These are phyloP conservation scores for Callinectes sapidus DNA, from an alignment of 2,888 invertebrate genomes.

Conservation along the genomic window DNA sequence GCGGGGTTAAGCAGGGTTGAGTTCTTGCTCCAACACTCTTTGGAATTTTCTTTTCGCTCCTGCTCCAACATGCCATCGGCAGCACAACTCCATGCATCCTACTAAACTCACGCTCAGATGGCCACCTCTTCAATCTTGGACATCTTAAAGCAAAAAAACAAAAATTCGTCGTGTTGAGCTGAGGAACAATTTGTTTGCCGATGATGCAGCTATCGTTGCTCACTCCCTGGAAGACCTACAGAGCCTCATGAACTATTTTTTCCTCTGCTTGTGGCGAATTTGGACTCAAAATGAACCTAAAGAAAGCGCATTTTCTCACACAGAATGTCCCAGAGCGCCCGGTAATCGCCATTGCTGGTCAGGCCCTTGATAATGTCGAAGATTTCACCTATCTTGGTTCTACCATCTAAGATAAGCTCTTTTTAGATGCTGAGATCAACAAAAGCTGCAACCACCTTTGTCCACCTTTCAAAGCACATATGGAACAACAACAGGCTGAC, in stretches of 20 bases:
- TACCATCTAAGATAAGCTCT: not conserved
- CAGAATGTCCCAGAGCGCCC: not conserved
- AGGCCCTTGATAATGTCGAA: not conserved
- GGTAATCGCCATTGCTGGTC: too few relatives aligned
- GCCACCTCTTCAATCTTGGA: constrained; percentile 40
- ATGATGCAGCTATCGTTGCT: constrained; percentile 24
- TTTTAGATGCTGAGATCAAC: not conserved
- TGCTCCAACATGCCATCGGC: constrained; percentile 43
- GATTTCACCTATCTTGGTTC: constrained; percentile 41
- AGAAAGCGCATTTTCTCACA: constrained; percentile 46
- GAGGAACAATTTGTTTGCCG: constrained; percentile 46
- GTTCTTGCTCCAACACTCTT: constrained; percentile 43
- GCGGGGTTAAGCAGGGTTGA: constrained; percentile 47
- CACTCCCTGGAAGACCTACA: constrained; percentile 41
- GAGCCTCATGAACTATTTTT: constrained; percentile 29
- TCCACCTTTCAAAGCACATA: not conserved
- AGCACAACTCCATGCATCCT: constrained; percentile 13
- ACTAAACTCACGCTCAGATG: constrained; percentile 26
- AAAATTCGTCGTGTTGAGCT: not conserved
- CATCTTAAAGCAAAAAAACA: constrained; percentile 41
- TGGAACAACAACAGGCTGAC: constrained; percentile 25
- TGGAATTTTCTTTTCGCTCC: not conserved
- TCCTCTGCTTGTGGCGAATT: constrained; percentile 49
- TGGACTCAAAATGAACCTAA: constrained; percentile 43
- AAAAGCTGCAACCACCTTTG: too few relatives aligned